Conservation (phyloP, 1,140 invertebrate genomes). For the Lepidostoma basale region DNA sequence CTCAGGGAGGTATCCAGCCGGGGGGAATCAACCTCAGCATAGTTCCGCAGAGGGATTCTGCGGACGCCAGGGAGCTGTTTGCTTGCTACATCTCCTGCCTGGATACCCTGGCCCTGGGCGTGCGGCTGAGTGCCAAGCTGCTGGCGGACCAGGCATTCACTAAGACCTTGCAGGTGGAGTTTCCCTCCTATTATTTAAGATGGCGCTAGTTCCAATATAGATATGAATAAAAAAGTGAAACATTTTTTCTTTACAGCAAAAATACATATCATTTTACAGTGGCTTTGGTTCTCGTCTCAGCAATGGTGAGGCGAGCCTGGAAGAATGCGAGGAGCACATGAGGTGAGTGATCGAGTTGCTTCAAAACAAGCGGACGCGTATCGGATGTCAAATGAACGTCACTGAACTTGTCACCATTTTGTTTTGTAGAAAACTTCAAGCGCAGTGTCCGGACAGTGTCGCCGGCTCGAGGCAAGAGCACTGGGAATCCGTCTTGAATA, state of each 20-base stretch:
- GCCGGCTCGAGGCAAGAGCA: slow-evolving; percentile 21
- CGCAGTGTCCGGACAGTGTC: slow-evolving; percentile 24
- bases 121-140: slow-evolving; percentile 62
- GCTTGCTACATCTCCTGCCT: slow-evolving; percentile 64
- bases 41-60: slow-evolving; percentile 59
- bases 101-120: slow-evolving; percentile 64
- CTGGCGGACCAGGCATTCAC: slow-evolving; percentile 56
- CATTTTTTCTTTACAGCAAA: slow-evolving; percentile 51
- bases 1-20: slow-evolving; percentile 56
- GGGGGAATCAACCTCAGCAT: slow-evolving; percentile 68
- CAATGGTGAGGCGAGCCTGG: slow-evolving; percentile 62
- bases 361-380: no score
- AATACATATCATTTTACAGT: slow-evolving; percentile 63
- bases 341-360: no score
- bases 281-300: slow-evolving; percentile 65
- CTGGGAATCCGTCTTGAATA: slow-evolving; percentile 38
- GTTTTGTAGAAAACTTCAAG: slow-evolving; percentile 35
- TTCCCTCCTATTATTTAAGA: neutral
- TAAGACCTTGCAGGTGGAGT: slow-evolving; percentile 57
- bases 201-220: neutral
- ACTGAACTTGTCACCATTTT: neutral
- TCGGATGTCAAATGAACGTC: no score
- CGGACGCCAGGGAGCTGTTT: slow-evolving; percentile 63
- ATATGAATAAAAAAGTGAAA: no score
- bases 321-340: slow-evolving; percentile 64